Conservation (phyloP, 1,140 invertebrate species). For the Camponotus vicinus region DNA sequence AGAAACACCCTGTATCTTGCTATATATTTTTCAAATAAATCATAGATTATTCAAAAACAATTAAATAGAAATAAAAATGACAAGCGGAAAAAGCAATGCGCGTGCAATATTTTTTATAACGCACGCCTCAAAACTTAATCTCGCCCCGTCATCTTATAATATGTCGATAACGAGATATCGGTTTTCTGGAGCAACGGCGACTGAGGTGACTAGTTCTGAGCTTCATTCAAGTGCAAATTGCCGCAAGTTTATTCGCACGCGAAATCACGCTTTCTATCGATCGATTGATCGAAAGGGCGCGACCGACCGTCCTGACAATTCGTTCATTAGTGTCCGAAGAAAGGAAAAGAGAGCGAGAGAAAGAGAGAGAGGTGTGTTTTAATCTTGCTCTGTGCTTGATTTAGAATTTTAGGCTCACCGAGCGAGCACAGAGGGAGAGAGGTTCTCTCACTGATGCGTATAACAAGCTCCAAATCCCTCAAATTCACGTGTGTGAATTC, state of each 20-base stretch:
- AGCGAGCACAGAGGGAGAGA: background rate
- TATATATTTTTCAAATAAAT: background rate
- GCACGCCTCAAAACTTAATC: background rate
- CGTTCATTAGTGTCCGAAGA: constrained; percentile 17
- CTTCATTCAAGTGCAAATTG: constrained; percentile 35
- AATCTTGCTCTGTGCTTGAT: constrained; percentile 1
- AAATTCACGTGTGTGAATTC: background rate
- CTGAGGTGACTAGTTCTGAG: constrained; percentile 1
- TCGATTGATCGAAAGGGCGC: constrained; percentile 8
- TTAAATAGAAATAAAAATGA: background rate
- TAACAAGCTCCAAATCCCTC: constrained; percentile 26
- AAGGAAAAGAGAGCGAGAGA: background rate
- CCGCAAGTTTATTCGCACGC: constrained; percentile 31
- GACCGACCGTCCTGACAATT: constrained; percentile 32
- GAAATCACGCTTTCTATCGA: constrained; percentile 20
- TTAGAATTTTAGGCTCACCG: constrained; percentile 17
- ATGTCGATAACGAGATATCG: constrained; percentile 46
- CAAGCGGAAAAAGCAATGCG: background rate
- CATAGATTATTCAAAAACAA: background rate
- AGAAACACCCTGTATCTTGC: too few species aligned
- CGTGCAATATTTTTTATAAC: constrained; percentile 4
- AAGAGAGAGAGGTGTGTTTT: background rate
- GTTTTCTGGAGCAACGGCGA: constrained; percentile 25
- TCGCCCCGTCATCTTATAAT: constrained; percentile 29
- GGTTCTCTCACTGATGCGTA: background rate